phyloP scores from a whole-genome alignment of 2,797 vertebrate species.

The Labroides dimidiatus region DNA sequence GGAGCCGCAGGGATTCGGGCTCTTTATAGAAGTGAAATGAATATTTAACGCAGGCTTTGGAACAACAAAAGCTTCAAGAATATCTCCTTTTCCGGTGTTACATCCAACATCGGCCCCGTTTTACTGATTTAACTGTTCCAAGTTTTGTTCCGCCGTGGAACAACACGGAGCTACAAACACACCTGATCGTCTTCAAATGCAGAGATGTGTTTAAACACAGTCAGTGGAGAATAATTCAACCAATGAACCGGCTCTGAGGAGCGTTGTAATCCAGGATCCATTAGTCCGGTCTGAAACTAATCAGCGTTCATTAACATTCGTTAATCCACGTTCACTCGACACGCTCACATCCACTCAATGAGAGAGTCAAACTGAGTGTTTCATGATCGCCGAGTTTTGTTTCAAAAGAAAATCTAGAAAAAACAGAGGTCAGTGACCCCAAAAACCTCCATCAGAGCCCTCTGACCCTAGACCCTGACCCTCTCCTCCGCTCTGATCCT shows the following conservation, averaged over 20 bases:
- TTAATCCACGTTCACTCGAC: too few relatives aligned
- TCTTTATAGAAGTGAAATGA: conserved; percentile 8
- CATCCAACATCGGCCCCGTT: background rate
- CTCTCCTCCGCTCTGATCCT: background rate
- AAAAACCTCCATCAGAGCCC: conserved; percentile 42
- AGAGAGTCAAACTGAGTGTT: too few relatives aligned
- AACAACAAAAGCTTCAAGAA: conserved; percentile 5
- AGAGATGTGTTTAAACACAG: too few relatives aligned
- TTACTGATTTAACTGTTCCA: background rate
- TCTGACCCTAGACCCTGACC: conserved; percentile 29
- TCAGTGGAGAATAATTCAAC: too few relatives aligned
- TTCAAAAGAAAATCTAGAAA: too few relatives aligned
- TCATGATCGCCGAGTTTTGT: too few relatives aligned
- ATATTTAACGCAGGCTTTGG: conserved; percentile 18
- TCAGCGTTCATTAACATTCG: too few relatives aligned
- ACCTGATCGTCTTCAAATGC: too few relatives aligned
- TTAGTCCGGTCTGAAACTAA: too few relatives aligned
- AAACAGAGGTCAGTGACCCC: conserved; percentile 9
- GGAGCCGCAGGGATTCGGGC: background rate
- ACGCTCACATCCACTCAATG: too few relatives aligned
- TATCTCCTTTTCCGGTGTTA: background rate
- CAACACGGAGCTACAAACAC: background rate
- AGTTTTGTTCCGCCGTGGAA: background rate
- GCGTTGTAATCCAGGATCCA: too few relatives aligned
- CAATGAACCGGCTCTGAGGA: too few relatives aligned